A percentile compares a stretch with the other conserved stretches of the same genome.
Conservation (phyloP, 2,113 vertebrate species). For the Oreochromis niloticus region DNA sequence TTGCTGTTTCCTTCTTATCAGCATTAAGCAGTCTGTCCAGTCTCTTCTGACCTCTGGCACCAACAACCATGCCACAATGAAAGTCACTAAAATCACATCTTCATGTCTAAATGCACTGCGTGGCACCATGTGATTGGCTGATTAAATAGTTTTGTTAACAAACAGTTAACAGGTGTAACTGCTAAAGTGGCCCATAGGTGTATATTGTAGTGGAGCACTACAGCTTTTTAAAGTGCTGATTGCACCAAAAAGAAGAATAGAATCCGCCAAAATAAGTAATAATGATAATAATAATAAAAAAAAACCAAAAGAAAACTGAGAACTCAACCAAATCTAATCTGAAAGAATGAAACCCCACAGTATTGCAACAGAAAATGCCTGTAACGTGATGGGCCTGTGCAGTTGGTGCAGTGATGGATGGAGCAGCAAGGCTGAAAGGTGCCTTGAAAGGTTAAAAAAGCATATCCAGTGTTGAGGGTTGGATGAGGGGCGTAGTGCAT, state of each 20-base stretch:
- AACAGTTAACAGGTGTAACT: not conserved
- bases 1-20: not conserved
- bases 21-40: not conserved
- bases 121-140: not conserved
- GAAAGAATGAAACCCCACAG: not conserved
- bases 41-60: not conserved
- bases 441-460: slow-evolving; percentile 49
- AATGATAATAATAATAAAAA: not conserved
- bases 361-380: not conserved
- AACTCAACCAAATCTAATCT: not conserved
- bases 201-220: not conserved
- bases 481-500: not conserved
- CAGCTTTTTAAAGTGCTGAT: not conserved
- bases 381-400: not conserved
- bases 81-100: not conserved
- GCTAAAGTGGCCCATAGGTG: not conserved
- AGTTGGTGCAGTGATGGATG: not conserved
- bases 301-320: not conserved
- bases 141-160: not conserved
- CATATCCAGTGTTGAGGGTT: not conserved
- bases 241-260: not conserved
- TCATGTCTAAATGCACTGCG: not conserved
- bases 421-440: not conserved
- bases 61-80: not conserved
- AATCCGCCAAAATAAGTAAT: not conserved